Base-by-base conservation (phyloP, 2,797 vertebrate species). In the Bradypodion ventrale region DNA sequence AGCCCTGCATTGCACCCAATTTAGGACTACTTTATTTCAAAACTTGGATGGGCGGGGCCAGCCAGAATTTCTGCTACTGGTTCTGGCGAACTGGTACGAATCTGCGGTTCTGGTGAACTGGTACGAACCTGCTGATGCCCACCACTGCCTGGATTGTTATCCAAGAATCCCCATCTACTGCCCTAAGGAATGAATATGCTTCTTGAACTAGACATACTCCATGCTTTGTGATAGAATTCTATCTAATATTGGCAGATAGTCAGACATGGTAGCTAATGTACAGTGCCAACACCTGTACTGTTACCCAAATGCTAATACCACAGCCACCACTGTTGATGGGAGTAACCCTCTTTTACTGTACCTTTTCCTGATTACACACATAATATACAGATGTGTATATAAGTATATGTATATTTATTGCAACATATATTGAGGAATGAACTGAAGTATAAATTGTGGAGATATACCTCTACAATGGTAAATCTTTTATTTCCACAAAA, bases 321-420 rank as follows among this genome's bases (percentile, higher is more conserved):
- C 5, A 72, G 25, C 79, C 52, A 42, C 27, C 12, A 49, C 63
- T 59, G 73, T 25, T 4, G 32, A 40, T 29, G 15, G 7, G 4
- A 62, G 68, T 23, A 75, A 44, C 19, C 44, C 60, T n/a, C 8
- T 10, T 35, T 44, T 49, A 6, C 29, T 44, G 35, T n/a, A 59
- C 5, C 3, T 56, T 42, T 27, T 66, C 5, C 35, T 2, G 8
- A 13, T 32, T 49, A 23, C 4, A 35, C 29, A 49, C 19, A 29
- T 27, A 23, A 19, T 21, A 32, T n/a, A 35, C 4, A 56, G 19
- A 44, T 4, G 2, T 52, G 27, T 37, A 66, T 66, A 56, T 83
- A 65, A 63, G 68, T 52, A 56, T 46, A 80, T 80, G 44, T 63
- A 80, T 52, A 60, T 60, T 73, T 82, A 82, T 32, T 82, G 68